A percentile compares a stretch with the other conserved stretches of the same genome.
These are phyloP conservation scores for Didymodactylos carnosus DNA, from an alignment of 2,888 invertebrate genomes.

Conservation along the genomic window DNA sequence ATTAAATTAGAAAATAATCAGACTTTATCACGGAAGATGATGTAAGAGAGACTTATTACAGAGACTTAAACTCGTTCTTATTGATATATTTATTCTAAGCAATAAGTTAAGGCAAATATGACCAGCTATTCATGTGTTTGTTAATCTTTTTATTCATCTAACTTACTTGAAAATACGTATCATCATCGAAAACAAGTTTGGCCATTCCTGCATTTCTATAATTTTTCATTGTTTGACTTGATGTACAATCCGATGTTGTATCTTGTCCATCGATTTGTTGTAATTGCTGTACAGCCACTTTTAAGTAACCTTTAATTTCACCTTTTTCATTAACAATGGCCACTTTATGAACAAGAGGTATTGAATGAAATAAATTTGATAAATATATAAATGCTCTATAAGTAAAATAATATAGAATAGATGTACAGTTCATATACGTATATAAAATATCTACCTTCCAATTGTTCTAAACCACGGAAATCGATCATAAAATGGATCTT, in stretches of 20 bases:
- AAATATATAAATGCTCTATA: constrained; percentile 66
- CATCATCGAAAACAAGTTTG: constrained; percentile 59
- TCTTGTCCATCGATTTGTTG: constrained; percentile 53
- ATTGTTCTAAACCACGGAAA: constrained; percentile 99
- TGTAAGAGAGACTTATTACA: too few species aligned
- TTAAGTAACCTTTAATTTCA: constrained; percentile 81
- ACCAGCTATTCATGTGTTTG: too few species aligned
- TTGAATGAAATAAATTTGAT: constrained; percentile 85
- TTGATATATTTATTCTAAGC: too few species aligned
- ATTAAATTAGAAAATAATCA: not conserved
- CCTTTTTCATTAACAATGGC: constrained; percentile 88
- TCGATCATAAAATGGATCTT: constrained; percentile 94
- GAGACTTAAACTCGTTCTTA: too few species aligned
- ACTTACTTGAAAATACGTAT: constrained; percentile 23
- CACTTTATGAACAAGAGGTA: constrained; percentile 76
- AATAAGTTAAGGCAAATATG: too few species aligned
- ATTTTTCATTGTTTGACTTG: not conserved
- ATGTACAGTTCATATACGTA: too few species aligned
- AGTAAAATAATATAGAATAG: not conserved
- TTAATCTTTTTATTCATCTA: too few species aligned
- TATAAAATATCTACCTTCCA: constrained; percentile 49
- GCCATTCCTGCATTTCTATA: constrained; percentile 51
- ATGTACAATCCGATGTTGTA: not conserved
- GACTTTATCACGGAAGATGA: too few species aligned
- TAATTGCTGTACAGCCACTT: constrained; percentile 53